Evolutionary conservation across 2,888 invertebrate species (phyloP).

Genomic region (Chromoteleia sp.): DNA sequence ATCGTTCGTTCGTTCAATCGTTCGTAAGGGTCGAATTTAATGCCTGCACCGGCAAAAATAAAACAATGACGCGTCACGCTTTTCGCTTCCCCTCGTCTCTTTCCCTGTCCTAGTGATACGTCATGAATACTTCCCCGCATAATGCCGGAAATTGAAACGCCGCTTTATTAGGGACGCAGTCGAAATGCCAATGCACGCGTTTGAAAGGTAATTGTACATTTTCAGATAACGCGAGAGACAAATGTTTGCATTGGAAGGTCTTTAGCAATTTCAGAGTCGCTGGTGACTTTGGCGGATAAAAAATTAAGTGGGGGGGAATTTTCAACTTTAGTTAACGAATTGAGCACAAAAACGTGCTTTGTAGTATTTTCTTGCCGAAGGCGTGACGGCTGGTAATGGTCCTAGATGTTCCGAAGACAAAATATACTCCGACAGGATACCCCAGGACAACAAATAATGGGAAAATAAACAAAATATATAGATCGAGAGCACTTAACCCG

Average conservation of each 20-base stretch:
- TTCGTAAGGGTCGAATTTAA: conserved; percentile 42
- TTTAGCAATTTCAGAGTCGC: background rate
- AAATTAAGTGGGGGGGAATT: no score
- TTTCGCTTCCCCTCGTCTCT: conserved; percentile 3
- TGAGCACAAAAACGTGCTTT: no score
- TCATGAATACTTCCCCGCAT: conserved; percentile 39
- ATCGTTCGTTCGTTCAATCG: conserved; percentile 57
- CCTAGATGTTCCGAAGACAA: no score
- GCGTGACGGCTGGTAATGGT: no score
- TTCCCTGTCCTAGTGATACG: conserved; percentile 33
- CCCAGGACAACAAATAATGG: no score
- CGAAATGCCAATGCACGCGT: conserved; percentile 43
- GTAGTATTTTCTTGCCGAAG: no score
- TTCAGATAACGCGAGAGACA: conserved; percentile 14
- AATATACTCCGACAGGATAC: no score
- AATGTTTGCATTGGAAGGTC: background rate
- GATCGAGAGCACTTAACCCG: no score
- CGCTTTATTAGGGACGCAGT: conserved; percentile 27
- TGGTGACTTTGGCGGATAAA: no score
- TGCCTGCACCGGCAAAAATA: conserved; percentile 53
- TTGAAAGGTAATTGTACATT: conserved; percentile 27
- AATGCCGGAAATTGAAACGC: conserved; percentile 24
- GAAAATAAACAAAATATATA: no score
- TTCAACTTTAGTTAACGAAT: no score
- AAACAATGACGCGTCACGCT: conserved; percentile 58